Conservation (phyloP, 1,140 invertebrate genomes). For the Pseudomyrmex pallidus region DNA sequence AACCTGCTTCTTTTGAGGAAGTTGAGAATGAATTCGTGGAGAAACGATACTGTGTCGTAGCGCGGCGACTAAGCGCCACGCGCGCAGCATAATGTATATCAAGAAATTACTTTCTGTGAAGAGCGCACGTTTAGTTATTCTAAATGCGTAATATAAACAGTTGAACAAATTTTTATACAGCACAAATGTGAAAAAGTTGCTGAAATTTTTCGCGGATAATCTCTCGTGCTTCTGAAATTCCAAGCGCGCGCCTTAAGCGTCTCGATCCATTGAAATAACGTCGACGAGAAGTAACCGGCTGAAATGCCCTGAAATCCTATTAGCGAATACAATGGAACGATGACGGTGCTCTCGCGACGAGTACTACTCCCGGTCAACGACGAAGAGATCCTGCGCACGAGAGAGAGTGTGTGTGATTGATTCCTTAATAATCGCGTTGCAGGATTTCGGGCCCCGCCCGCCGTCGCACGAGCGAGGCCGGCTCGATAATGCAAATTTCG, state of each 20-base stretch:
- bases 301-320: constrained; percentile 48
- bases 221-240: not conserved
- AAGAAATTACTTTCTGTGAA: constrained; percentile 4
- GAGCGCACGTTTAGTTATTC: not conserved
- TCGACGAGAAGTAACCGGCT: constrained; percentile 41
- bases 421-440: constrained; percentile 70
- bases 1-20: not conserved
- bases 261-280: constrained; percentile 52
- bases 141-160: not conserved
- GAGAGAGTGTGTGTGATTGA: constrained; percentile 64
- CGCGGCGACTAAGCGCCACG: not conserved
- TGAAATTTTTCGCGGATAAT: constrained; percentile 35
- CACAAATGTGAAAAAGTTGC: not conserved
- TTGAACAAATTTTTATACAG: constrained; percentile 2
- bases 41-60: not conserved
- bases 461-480: constrained; percentile 20
- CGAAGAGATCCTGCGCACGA: constrained; percentile 23
- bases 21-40: constrained; percentile 24
- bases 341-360: constrained; percentile 50
- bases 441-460: constrained; percentile 46
- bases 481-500: constrained; percentile 76
- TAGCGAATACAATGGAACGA: constrained; percentile 34
- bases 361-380: constrained; percentile 19
- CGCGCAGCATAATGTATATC: not conserved
- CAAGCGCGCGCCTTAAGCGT: not conserved